Conservation (phyloP, 2,888 invertebrate species). For the Eupeodes luniger region DNA sequence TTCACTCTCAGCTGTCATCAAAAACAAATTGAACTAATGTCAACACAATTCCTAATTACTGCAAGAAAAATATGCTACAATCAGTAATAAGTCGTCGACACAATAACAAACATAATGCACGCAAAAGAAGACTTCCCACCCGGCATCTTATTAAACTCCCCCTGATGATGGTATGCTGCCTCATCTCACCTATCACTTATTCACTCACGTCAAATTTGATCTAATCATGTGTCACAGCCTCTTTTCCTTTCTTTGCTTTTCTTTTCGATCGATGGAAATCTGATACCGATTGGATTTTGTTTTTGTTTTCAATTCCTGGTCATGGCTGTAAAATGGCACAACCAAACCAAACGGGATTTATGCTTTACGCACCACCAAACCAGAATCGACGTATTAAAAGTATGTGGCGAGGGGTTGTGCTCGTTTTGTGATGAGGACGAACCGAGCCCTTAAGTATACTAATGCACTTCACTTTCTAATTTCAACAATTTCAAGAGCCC, state of each 20-base stretch:
- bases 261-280: conserved; percentile 53
- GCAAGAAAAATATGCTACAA: conserved; percentile 42
- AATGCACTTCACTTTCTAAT: conserved; percentile 75
- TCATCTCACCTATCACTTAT: conserved; percentile 68
- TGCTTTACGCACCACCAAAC: conserved; percentile 62
- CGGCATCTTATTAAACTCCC: background rate
- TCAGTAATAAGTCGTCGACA: background rate
- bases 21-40: conserved; percentile 63
- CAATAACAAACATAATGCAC: conserved; percentile 8
- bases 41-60: conserved; percentile 64
- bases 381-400: background rate
- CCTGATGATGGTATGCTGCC: background rate
- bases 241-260: conserved; percentile 20
- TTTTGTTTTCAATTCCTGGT: conserved; percentile 23
- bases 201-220: conserved; percentile 73
- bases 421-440: background rate
- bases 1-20: conserved; percentile 36
- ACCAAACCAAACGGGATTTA: conserved; percentile 60
- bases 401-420: conserved; percentile 17
- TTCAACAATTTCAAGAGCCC: conserved; percentile 53
- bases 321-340: conserved; percentile 71
- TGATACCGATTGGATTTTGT: conserved; percentile 67
- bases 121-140: conserved; percentile 43
- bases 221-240: conserved; percentile 75
- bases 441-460: conserved; percentile 59